These are phyloP conservation scores for Linnaemya vulpina DNA, from an alignment of 2,888 invertebrate species.

Conservation along the genomic window DNA sequence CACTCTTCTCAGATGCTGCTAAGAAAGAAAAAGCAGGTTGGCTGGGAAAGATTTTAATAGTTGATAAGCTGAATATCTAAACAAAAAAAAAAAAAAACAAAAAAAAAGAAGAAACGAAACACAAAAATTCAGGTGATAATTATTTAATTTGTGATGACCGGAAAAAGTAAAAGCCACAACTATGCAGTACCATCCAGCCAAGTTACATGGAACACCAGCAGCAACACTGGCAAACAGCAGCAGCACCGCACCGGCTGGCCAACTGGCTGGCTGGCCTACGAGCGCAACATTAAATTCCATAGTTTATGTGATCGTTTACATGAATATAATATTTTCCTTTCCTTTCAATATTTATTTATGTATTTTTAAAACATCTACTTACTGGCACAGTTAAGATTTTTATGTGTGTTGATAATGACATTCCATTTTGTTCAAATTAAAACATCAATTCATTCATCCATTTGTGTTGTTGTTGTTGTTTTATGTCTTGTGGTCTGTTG, in stretches of 20 bases:
- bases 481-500: not conserved
- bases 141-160: slow-evolving; percentile 81
- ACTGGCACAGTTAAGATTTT: slow-evolving; percentile 50
- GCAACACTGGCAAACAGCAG: not conserved
- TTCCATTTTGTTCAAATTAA: slow-evolving; percentile 49
- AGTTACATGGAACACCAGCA: not conserved
- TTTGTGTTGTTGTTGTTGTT: not conserved
- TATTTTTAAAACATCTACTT: slow-evolving; percentile 48
- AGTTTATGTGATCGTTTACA: slow-evolving; percentile 58
- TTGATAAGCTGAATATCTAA: slow-evolving; percentile 76
- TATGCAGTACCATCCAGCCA: slow-evolving; percentile 2
- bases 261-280: not conserved
- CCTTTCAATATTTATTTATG: slow-evolving; percentile 38
- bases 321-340: slow-evolving; percentile 38
- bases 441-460: slow-evolving; percentile 21
- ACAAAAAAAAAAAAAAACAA: slow-evolving; percentile 44
- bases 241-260: not conserved
- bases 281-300: slow-evolving; percentile 48
- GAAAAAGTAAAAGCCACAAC: slow-evolving; percentile 74
- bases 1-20: slow-evolving; percentile 25
- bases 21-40: slow-evolving; percentile 63
- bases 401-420: slow-evolving; percentile 41
- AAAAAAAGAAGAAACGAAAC: slow-evolving; percentile 67
- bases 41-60: slow-evolving; percentile 76
- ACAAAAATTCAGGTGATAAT: slow-evolving; percentile 80